phyloP scores from a whole-genome alignment of 2,888 invertebrate species.

The Agrochola circellaris region DNA sequence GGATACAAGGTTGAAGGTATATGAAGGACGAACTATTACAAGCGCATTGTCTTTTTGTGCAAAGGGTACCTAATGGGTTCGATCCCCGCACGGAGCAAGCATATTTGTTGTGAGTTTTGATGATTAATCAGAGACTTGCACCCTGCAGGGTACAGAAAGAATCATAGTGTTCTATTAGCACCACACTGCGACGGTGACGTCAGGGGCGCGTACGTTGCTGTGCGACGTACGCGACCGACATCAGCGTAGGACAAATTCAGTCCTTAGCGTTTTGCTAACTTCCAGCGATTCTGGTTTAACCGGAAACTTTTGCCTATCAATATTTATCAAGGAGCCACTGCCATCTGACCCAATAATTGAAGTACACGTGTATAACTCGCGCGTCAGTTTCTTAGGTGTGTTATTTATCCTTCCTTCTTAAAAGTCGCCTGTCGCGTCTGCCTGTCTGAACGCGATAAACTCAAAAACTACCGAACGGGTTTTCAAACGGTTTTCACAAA shows the following conservation, averaged over 20 bases:
- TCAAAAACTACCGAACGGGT: no score
- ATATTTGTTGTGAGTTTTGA: background rate
- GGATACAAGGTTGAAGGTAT: slow-evolving; percentile 29
- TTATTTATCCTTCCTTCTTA: no score
- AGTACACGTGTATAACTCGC: background rate
- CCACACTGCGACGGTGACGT: no score
- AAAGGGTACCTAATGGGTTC: background rate
- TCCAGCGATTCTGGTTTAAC: background rate
- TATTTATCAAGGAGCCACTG: background rate
- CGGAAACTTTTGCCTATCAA: background rate
- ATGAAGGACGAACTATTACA: slow-evolving; percentile 20
- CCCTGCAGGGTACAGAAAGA: background rate
- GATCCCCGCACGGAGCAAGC: background rate
- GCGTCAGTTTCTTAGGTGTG: background rate
- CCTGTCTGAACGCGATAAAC: no score
- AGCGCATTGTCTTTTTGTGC: slow-evolving; percentile 12
- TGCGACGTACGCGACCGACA: no score
- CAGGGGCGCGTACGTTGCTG: no score
- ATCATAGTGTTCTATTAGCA: no score
- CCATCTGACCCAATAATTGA: background rate
- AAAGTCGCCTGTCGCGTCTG: no score
- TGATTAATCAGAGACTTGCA: background rate
- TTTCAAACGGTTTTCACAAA: no score
- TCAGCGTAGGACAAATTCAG: no score
- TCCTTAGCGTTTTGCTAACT: background rate